Conservation (phyloP, 2,113 vertebrate species). For the Serinus canaria region DNA sequence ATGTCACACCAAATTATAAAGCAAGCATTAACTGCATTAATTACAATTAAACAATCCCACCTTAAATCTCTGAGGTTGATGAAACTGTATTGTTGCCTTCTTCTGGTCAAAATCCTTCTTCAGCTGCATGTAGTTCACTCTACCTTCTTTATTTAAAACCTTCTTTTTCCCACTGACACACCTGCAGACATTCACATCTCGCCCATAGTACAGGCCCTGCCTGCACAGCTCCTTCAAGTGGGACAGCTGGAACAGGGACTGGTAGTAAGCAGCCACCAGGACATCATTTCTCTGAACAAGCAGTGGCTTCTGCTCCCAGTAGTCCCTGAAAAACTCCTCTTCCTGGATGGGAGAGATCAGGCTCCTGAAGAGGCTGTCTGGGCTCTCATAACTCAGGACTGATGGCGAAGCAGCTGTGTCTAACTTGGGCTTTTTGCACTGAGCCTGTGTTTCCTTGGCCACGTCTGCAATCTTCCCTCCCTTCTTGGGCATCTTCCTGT, state of each 20-base stretch:
- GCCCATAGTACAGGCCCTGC: constrained; percentile 74
- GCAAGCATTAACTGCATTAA: background rate
- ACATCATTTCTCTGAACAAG: constrained; percentile 79
- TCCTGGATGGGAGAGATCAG: constrained; percentile 81
- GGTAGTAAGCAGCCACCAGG: constrained; percentile 71
- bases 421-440: constrained; percentile 66
- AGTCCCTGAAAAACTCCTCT: constrained; percentile 83
- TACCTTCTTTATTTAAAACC: constrained; percentile 82
- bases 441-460: background rate
- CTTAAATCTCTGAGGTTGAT: constrained; percentile 94
- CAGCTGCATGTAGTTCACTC: constrained; percentile 78
- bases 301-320: constrained; percentile 90
- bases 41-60: constrained; percentile 52
- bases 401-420: background rate
- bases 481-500: constrained; percentile 80
- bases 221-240: constrained; percentile 79
- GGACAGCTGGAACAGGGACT: constrained; percentile 81
- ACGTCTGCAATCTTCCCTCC: background rate
- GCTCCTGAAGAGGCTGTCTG: constrained; percentile 80
- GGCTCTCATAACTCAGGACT: constrained; percentile 74
- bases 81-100: constrained; percentile 89
- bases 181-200: constrained; percentile 84
- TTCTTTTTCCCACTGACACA: constrained; percentile 82
- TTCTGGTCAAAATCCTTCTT: constrained; percentile 82
- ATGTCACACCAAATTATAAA: background rate